Evolutionary conservation across 2,888 invertebrate genomes (phyloP), one percentile per base, ranked within the genome.

Genomic region (Crematogaster levior): DNA sequence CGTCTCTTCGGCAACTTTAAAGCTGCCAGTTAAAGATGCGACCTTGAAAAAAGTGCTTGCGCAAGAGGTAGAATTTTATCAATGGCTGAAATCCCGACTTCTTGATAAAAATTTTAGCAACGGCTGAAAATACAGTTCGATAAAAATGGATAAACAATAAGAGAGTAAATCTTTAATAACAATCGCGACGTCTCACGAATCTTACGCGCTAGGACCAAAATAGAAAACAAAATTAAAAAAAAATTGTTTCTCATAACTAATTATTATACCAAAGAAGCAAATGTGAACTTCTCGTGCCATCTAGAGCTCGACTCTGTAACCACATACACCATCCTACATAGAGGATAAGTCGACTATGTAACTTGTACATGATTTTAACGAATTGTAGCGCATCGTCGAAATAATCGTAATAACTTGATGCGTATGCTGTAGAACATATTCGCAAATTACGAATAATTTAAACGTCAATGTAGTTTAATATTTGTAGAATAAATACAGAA

Each of bases 31-130:
- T 21, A 90, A 88, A 66, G 90, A 91, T 61, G 84, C 88, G 18
- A 24, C 18, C 21, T 84, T 93, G 53, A 93, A 92, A 75, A 92
- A 94, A 82, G 92, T 94, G 56, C 92, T 96, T n/a, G 92, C 91
- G 60, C 93, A 94, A 24, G 96, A 96, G 92, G 95, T 96, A 83
- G 95, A 96, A 87, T 96, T 96, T 92, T 96, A 96, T 90, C 92
- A 95, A 66, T 96, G 96, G 95, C 92, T 96, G 6, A 95, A 95
- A 90, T 93, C 93, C 27, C 94, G 96, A 84, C 93, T 96, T 43
- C 84, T 94, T 21, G 92, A 93, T 56, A 93, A 93, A 58, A 90
- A 91, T 12, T 86, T 86, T 21, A 87, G 86, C 37, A 88, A 91
- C 46, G 88, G 90, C 77, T 92, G 90, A 91, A 37, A 48, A 77